phyloP scores from a whole-genome alignment of 2,113 vertebrate genomes.

The Brienomyrus brachyistius region DNA sequence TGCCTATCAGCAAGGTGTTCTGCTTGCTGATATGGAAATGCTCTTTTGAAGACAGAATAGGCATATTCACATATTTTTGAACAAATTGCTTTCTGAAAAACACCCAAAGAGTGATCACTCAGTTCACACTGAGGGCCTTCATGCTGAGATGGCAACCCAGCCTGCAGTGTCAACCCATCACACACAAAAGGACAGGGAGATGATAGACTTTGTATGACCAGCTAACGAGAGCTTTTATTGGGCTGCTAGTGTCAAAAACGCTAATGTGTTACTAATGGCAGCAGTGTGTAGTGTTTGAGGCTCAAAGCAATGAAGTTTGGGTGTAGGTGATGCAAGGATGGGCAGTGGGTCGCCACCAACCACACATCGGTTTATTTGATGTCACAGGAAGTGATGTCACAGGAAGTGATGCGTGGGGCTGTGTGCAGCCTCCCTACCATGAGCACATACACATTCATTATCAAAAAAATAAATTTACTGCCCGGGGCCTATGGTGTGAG shows the following conservation, averaged over 20 bases:
- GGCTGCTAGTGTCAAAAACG: background rate
- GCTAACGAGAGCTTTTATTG: background rate
- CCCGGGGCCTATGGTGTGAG: background rate
- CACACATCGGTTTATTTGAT: background rate
- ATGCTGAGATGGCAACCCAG: background rate
- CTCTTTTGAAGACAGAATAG: background rate
- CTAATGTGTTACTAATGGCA: background rate
- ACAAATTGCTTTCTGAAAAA: background rate
- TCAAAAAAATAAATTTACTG: background rate
- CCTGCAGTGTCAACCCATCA: background rate
- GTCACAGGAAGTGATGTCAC: background rate
- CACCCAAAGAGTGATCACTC: background rate
- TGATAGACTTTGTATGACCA: background rate
- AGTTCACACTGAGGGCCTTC: background rate
- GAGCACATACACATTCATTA: background rate
- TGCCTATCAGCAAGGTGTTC: background rate
- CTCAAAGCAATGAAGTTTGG: background rate
- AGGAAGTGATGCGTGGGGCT: background rate
- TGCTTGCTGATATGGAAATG: background rate
- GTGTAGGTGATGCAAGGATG: background rate
- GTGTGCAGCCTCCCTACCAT: background rate
- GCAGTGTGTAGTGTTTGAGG: background rate
- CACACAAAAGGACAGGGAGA: background rate
- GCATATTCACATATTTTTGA: background rate
- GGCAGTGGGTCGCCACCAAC: background rate